phyloP scores from a whole-genome alignment of 23 tunicate species.

The Phallusia fumigata region DNA sequence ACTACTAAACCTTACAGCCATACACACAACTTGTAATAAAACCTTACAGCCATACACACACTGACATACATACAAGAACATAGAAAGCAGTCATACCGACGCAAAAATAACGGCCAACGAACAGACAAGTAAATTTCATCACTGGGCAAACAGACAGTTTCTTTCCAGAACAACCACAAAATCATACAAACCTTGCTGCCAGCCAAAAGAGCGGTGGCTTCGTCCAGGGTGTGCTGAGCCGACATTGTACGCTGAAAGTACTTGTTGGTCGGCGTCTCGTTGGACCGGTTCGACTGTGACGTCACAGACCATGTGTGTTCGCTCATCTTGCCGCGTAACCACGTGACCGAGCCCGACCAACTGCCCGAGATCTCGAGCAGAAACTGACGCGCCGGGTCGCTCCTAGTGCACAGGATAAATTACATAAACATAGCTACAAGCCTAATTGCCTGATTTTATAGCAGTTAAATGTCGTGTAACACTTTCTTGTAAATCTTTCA shows the following conservation, averaged over 20 bases:
- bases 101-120: no score
- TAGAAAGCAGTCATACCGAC: no score
- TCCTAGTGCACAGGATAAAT: conserved; percentile 15
- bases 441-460: no score
- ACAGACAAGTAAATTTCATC: no score
- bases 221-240: conserved; percentile 79
- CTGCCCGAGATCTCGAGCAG: conserved; percentile 52
- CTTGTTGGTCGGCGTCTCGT: conserved; percentile 62
- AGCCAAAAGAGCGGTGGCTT: conserved; percentile 76
- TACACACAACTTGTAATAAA: no score
- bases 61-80: no score
- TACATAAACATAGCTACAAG: no score
- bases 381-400: conserved; percentile 30
- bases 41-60: no score
- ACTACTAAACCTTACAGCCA: no score
- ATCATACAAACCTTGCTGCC: conserved; percentile 28
- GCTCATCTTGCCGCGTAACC: conserved; percentile 71
- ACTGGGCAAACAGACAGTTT: no score
- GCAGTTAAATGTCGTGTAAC: no score
- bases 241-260: conserved; percentile 87
- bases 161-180: neutral
- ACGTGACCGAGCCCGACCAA: conserved; percentile 78
- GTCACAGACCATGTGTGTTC: conserved; percentile 30
- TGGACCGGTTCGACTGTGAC: conserved; percentile 47
- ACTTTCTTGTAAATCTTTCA: no score